Base-by-base conservation (phyloP, 2,797 vertebrate genomes). In the Eulemur mongoz region DNA sequence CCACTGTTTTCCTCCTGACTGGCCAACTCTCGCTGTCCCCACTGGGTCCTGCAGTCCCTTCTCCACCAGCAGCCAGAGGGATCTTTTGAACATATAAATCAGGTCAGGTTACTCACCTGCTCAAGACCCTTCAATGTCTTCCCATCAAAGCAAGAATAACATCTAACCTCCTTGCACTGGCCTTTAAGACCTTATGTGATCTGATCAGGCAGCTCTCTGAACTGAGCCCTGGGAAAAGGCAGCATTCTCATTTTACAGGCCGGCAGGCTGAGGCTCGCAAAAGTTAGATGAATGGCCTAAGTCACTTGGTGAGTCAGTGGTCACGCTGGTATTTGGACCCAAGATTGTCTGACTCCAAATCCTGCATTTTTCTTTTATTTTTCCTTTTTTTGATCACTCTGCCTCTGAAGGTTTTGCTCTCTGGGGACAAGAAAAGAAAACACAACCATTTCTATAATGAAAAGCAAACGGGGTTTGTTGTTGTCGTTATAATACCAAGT, bases 391-490 rank as follows among this genome's bases (percentile, higher is more conserved):
- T 23, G 83, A 25, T 54, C 85, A 78, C 40, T 86, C 40, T 35
- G 11, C n/a, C 13, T 5, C 3, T n/a, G 40, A 67, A 89, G 57
- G 35, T 35, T 59, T 67, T 17, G 35, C 40, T 92, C 69, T 89
- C 96, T 35, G 40, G 63, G 54, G 43, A 95, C 78, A 50, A 76
- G 82, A 52, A 90, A 92, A 86, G 67, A 94, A 79, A 93, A 76
- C 25, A 85, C 80, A 75, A 83, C 32, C 91, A 43, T 79, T 78
- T 80, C 91, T 87, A 50, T 87, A 94, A 96, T 89, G 96, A 83
- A 97, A 97, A 98, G 96, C 86, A 94, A 96, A 95, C 86, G 45
- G 85, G 32, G 15, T 80, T 82, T 57, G 75, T 73, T 40, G n/a
- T 15, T 90, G n/a, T 38, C 50, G 48, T 89, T 91, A 75, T 92